Percentiles rank a stretch among this genome's conserved stretches.
Evolutionary conservation across 1,140 invertebrate genomes (phyloP).

Genomic region (Zaprionus inermis): DNA sequence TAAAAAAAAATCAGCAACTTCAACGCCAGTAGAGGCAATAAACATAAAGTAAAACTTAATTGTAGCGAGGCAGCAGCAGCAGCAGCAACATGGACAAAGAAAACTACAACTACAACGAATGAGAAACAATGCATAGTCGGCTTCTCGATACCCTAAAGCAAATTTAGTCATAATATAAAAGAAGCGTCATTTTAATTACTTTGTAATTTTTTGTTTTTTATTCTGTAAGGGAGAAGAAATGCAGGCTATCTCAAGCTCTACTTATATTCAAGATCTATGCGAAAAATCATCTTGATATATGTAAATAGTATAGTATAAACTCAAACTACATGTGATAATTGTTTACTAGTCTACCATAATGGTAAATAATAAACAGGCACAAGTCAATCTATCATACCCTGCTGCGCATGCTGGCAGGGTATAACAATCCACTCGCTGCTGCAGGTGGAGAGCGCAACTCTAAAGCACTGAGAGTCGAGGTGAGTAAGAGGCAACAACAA

Average conservation of each 20-base stretch:
- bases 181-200: too few species aligned
- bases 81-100: conserved; percentile 11
- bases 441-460: conserved; percentile 55
- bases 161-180: too few species aligned
- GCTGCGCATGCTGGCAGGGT: not conserved
- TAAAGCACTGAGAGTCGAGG: conserved; percentile 40
- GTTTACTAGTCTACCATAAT: too few species aligned
- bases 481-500: conserved; percentile 31
- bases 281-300: too few species aligned
- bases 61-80: conserved; percentile 57
- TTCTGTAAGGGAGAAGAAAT: too few species aligned
- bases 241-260: too few species aligned
- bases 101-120: not conserved
- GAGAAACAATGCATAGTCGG: not conserved
- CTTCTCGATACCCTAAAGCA: not conserved
- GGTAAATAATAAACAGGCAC: too few species aligned
- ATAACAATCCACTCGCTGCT: conserved; percentile 29
- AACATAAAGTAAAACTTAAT: conserved; percentile 83
- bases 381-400: too few species aligned
- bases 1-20: conserved; percentile 36
- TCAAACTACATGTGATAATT: too few species aligned
- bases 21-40: conserved; percentile 64
- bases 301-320: too few species aligned
- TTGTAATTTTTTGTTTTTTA: too few species aligned
- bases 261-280: too few species aligned